Evolutionary conservation across 2,888 invertebrate genomes (phyloP).

Genomic region (Pedicia rivosa): DNA sequence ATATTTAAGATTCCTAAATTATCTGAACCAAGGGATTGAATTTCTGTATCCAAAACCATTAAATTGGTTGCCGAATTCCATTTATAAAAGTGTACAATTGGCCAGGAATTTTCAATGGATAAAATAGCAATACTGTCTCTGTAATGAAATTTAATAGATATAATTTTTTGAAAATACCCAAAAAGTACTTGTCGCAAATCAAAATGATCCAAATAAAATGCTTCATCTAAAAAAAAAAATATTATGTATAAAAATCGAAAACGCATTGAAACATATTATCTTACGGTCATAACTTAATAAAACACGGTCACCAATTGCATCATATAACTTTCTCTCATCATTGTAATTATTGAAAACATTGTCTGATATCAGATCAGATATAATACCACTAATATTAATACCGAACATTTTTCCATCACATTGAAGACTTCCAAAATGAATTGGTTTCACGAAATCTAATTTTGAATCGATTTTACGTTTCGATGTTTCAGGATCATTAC

Average conservation of each 20-base stretch:
- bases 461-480: too few species aligned
- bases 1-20: neutral
- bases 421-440: too few species aligned
- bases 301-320: neutral
- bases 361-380: neutral
- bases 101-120: neutral
- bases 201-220: constrained; percentile 19
- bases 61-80: neutral
- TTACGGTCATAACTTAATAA: too few species aligned
- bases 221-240: constrained; percentile 11
- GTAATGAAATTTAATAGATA: neutral
- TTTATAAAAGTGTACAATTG: neutral
- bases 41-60: neutral
- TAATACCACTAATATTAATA: neutral
- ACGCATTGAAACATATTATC: neutral
- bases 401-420: too few species aligned
- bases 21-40: neutral
- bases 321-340: neutral
- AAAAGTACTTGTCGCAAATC: constrained; percentile 18
- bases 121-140: neutral
- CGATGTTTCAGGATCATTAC: neutral
- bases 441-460: too few species aligned
- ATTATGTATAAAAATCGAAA: neutral
- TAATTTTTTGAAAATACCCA: constrained; percentile 14
- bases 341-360: neutral